Conservation (phyloP, 2,797 vertebrate genomes). For the Hoplostethus atlanticus region DNA sequence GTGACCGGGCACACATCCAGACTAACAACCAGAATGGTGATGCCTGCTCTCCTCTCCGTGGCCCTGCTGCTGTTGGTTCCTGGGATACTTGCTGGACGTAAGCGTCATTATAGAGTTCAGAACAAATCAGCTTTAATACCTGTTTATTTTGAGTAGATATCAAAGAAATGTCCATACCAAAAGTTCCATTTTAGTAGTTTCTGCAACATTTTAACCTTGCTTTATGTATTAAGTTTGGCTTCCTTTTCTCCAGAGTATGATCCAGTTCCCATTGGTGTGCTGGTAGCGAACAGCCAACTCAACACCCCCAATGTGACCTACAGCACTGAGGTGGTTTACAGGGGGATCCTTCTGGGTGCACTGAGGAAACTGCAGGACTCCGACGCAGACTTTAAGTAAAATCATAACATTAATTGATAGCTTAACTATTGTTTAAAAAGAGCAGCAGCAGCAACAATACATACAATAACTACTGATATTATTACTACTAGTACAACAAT, state of each 20-base stretch:
- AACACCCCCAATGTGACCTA: slow-evolving; percentile 15
- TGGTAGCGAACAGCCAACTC: slow-evolving; percentile 35
- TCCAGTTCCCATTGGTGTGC: slow-evolving; percentile 11
- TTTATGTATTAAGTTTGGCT: background rate
- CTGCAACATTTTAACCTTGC: background rate
- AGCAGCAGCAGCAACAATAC: background rate
- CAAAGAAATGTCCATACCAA: too few species aligned
- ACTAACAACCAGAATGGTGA: slow-evolving; percentile 8
- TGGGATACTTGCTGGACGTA: slow-evolving; percentile 38
- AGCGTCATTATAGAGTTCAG: background rate
- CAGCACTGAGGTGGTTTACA: background rate
- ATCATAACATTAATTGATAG: background rate
- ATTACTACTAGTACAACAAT: too few species aligned
- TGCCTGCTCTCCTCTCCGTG: slow-evolving; percentile 32
- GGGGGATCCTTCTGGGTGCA: slow-evolving; percentile 54
- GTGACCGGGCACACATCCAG: background rate
- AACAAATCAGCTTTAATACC: too few species aligned
- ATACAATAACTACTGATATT: background rate
- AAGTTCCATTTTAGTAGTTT: background rate
- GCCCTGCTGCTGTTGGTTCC: slow-evolving; percentile 62
- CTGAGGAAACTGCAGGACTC: slow-evolving; percentile 42
- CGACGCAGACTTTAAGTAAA: slow-evolving; percentile 39
- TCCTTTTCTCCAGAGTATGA: background rate
- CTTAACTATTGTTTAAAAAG: background rate
- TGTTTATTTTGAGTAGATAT: too few species aligned